phyloP scores from a whole-genome alignment of 92 coral and sea anemone species.

The Scolanthus callimorphus region DNA sequence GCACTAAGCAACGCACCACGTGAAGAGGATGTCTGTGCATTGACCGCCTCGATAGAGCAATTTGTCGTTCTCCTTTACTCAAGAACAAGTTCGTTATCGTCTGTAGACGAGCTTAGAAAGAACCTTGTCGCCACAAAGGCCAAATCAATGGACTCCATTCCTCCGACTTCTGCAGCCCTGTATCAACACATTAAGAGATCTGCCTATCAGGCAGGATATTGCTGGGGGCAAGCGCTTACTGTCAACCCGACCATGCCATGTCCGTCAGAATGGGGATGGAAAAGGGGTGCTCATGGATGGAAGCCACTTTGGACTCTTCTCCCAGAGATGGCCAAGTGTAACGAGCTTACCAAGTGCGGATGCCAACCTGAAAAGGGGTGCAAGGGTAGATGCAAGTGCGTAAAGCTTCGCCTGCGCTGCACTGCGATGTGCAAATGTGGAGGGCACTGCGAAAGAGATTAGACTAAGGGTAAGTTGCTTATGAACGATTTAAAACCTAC shows the following conservation, averaged over 20 bases:
- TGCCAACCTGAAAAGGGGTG: constrained; percentile 35
- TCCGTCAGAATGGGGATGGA: constrained; percentile 51
- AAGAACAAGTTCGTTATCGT: constrained; percentile 30
- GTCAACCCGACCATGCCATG: constrained; percentile 26
- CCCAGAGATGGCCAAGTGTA: constrained; percentile 59
- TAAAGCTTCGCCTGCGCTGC: constrained; percentile 39
- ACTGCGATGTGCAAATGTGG: constrained; percentile 47
- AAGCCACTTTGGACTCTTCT: constrained; percentile 47
- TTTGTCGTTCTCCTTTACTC: constrained; percentile 18
- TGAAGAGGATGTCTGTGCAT: background rate
- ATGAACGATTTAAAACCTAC: no score
- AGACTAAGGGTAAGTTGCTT: no score
- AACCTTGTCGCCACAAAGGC: constrained; percentile 48
- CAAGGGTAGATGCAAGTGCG: constrained; percentile 46
- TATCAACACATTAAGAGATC: constrained; percentile 45
- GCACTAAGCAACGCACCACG: no score
- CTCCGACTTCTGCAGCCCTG: constrained; percentile 54
- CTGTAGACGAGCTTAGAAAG: constrained; percentile 37
- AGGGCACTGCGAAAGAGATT: constrained; percentile 16
- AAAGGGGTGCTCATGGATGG: constrained; percentile 28
- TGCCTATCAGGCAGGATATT: constrained; percentile 37
- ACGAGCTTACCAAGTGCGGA: constrained; percentile 47
- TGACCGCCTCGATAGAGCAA: constrained; percentile 6
- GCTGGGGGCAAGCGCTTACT: constrained; percentile 50
- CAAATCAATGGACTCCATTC: constrained; percentile 54